Base-by-base conservation (phyloP, 2,797 vertebrate species). In the Anabas testudineus region DNA sequence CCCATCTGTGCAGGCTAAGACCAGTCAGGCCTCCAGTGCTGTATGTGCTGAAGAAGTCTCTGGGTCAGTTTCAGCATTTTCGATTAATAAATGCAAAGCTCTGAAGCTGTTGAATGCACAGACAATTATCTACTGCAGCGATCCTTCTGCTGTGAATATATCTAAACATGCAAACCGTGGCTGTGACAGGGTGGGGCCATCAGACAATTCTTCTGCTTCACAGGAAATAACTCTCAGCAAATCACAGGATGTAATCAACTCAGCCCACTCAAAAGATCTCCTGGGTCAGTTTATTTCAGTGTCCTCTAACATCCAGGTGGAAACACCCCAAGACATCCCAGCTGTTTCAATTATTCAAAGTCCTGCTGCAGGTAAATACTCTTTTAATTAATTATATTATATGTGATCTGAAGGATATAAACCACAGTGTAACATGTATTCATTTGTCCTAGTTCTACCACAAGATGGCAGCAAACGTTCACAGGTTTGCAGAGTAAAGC, bases 391-490 rank as follows among this genome's bases (percentile, higher is more conserved):
- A 46, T 7, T 22, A 9, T 34, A 3, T 26, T 52, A 18, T 2
- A 14, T n/a, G 9, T 3, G 7, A 42, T 18, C 9, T 16, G 10
- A 36, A 22, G 18, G 3, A 36, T 24, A 5, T 57, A 37, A n/a
- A 47, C 10, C 12, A 39, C 30, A 32, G 30, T 32, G 30, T 32
- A 32, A 32, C 32, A 9, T 32, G 30, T 32, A 4, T 12, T 36
- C 10, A 36, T 7, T 7, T 30, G 30, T 30, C 1, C 5, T 4
- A 13, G 21, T 48, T 67, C 41, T 1, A 64, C 87, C 93, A 93
- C 90, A 80, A 89, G 93, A 64, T 88, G 93, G 90, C 73, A 87
- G 74, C 76, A 86, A 36, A 55, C n/a, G 32, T 66, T 47, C 45
- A 83, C 13, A 14, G 3, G 10, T 62, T 42, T 46, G 30, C 10